Conservation (phyloP, 92 coral and sea anemone genomes). For the Porites cylindrica region DNA sequence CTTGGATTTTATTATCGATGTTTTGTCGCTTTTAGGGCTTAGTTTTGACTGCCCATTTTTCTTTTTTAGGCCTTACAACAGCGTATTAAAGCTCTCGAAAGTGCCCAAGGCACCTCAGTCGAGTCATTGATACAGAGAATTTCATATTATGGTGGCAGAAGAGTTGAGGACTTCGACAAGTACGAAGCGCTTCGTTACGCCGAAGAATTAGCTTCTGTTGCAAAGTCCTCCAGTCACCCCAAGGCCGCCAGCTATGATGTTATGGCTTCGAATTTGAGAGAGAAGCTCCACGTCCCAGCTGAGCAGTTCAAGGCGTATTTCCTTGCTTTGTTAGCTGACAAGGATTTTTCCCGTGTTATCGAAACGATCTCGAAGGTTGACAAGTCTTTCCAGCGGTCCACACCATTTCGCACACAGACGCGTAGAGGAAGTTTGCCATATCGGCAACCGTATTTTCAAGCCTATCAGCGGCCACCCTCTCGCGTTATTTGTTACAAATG, state of each 20-base stretch:
- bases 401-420: conserved; percentile 38
- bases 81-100: conserved; percentile 51
- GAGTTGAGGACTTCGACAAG: conserved; percentile 46
- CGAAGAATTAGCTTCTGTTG: conserved; percentile 54
- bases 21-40: neutral
- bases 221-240: conserved; percentile 42
- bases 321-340: conserved; percentile 55
- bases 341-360: conserved; percentile 40
- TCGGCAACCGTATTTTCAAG: conserved; percentile 7
- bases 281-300: conserved; percentile 30
- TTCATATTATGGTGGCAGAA: conserved; percentile 51
- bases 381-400: conserved; percentile 35
- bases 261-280: conserved; percentile 44
- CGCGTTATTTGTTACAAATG: conserved; percentile 46
- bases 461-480: conserved; percentile 15
- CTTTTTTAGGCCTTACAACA: conserved; percentile 14
- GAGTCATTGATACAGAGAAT: conserved; percentile 32
- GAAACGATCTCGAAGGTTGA: conserved; percentile 49
- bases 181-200: conserved; percentile 61
- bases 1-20: neutral
- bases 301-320: conserved; percentile 51
- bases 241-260: conserved; percentile 58
- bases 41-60: conserved; percentile 9
- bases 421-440: conserved; percentile 42
- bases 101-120: conserved; percentile 47